Evolutionary conservation across 2,888 invertebrate genomes (phyloP).

Genomic region (Ormyrus nitidulus): DNA sequence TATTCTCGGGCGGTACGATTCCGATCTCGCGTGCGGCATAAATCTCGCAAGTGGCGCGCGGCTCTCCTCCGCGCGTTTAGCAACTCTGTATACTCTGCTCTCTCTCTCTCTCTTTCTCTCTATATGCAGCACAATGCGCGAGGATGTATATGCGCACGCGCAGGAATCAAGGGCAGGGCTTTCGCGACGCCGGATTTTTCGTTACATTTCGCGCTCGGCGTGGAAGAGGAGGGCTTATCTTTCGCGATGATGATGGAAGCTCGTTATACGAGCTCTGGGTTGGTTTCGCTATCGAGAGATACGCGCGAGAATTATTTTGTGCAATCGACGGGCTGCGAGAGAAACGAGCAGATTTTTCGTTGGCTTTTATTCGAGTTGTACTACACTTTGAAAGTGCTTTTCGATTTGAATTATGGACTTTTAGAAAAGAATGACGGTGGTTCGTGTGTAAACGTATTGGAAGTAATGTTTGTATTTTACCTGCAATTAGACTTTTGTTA

Average conservation of each 20-base stretch:
- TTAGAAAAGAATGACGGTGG: no score
- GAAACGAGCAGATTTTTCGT: not conserved
- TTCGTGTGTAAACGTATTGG: no score
- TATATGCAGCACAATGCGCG: no score
- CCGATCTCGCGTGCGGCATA: slow-evolving; percentile 9
- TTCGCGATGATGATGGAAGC: slow-evolving; percentile 33
- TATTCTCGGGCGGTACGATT: not conserved
- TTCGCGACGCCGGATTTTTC: not conserved
- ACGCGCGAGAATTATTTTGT: not conserved
- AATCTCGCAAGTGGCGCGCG: not conserved
- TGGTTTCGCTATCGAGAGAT: slow-evolving; percentile 15
- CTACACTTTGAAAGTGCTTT: no score
- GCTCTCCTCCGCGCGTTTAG: not conserved
- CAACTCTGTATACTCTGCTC: not conserved
- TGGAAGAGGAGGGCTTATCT: not conserved
- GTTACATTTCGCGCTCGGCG: not conserved
- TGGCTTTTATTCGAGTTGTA: not conserved
- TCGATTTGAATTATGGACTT: no score
- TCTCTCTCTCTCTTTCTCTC: no score
- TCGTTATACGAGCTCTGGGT: not conserved
- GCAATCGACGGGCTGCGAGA: not conserved
- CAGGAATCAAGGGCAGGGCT: slow-evolving; percentile 38
- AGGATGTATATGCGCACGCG: not conserved
- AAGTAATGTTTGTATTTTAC: not conserved
- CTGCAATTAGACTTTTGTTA: slow-evolving; percentile 21